These are phyloP conservation scores for Myotis pilosus DNA, from an alignment of 2,797 vertebrate genomes.

Conservation along the genomic window DNA sequence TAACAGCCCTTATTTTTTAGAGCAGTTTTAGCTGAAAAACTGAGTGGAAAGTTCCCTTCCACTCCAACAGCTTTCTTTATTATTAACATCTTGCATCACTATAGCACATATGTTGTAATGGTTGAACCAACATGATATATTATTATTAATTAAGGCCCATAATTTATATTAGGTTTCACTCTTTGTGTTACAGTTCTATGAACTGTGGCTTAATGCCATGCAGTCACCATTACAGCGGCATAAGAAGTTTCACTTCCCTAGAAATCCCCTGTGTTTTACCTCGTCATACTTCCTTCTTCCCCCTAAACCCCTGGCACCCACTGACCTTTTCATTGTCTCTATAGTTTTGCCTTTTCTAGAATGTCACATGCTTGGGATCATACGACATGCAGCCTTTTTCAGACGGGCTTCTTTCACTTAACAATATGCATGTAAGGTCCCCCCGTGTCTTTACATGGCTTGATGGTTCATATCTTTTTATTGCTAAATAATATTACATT, in stretches of 20 bases:
- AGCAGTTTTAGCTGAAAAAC: constrained; percentile 23
- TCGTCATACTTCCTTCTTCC: background rate
- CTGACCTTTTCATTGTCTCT: background rate
- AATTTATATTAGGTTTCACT: background rate
- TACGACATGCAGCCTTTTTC: background rate
- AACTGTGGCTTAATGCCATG: background rate
- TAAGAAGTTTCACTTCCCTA: background rate
- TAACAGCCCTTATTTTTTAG: background rate
- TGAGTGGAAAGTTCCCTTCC: background rate
- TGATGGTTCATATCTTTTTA: background rate
- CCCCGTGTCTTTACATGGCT: background rate
- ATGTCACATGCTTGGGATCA: background rate
- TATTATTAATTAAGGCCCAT: background rate
- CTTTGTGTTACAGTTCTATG: background rate
- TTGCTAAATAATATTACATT: background rate
- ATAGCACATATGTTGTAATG: background rate
- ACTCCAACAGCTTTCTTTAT: background rate
- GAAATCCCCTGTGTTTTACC: background rate
- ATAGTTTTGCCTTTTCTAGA: constrained; percentile 2
- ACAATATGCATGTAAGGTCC: background rate
- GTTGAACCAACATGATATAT: background rate
- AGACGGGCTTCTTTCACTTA: background rate
- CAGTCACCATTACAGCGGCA: background rate
- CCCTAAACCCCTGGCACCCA: background rate
- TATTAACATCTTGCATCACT: background rate